Evolutionary conservation across 2,797 vertebrate species (phyloP), one percentile per base, ranked within the genome.

Genomic region (Pangasius mekongensis): DNA sequence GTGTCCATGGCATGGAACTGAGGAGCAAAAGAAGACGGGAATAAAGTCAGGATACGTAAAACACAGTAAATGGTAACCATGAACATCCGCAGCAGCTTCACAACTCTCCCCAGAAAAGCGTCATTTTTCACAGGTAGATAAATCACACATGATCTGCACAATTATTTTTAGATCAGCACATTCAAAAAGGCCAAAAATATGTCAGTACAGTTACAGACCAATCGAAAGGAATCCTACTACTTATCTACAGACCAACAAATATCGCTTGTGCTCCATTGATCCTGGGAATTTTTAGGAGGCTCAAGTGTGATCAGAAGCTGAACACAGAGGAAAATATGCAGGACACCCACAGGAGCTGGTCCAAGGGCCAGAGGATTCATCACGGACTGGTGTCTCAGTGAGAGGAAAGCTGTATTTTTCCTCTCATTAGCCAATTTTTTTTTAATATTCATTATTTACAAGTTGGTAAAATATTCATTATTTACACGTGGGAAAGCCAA

Each of bases 1-100:
- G 98, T 99, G 94, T 99, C 98, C 98, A 99, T 99, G 76, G 98
- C 98, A 0, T 99, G 98, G 93, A 99, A 99, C 98, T 99, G 86
- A 0, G 81, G 43, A 67, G 14, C 13, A 49, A 13, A 77, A 33
- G n/a, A 52, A 36, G 7, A 30, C 9, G 0, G 27, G 33, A 83
- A 43, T 11, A 16, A 20, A 14, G 7, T 39, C 56, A 74, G 11
- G 9, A 39, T 14, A 74, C 22, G 2, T 2, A 1, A 52, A 64
- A 24, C 3, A 87, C 5, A 60, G 36, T 9, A 20, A 76, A 73
- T 9, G 27, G 4, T 3, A 47, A 49, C 33, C 1, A 33, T 49
- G 9, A 10, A 27, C 76, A 87, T 56, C 47, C 43, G 30, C 52
- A 58, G 6, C n/a, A 69, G 64, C 33, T 84, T 52, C 47, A 7